Conservation (phyloP, 2,797 vertebrate genomes). For the Iguana delicatissima region DNA sequence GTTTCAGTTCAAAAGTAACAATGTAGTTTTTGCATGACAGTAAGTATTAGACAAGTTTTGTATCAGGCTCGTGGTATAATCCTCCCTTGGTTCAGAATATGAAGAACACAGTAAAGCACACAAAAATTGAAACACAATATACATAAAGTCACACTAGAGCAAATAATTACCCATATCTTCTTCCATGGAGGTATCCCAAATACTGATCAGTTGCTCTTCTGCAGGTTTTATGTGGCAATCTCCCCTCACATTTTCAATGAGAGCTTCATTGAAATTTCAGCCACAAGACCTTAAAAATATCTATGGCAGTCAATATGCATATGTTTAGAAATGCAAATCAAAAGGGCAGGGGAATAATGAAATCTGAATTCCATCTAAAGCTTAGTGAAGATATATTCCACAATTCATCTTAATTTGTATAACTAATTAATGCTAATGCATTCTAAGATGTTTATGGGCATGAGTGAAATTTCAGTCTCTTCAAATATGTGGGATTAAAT, state of each 20-base stretch:
- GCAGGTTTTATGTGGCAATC: background rate
- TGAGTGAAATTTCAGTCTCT: background rate
- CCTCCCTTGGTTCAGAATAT: no score
- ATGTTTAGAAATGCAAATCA: background rate
- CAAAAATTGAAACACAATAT: no score
- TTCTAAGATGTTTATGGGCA: background rate
- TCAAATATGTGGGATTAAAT: background rate
- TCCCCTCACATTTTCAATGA: background rate
- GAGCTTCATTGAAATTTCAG: background rate
- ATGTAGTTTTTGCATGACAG: no score
- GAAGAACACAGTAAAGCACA: no score
- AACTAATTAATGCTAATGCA: background rate
- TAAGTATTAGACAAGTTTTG: no score
- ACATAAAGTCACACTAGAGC: no score
- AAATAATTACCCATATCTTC: no score
- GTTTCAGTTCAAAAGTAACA: background rate
- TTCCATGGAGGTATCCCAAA: no score
- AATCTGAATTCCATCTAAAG: background rate
- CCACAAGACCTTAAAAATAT: background rate
- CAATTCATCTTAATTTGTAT: conserved; percentile 1
- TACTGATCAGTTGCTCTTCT: background rate
- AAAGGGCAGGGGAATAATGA: background rate
- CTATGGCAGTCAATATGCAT: background rate
- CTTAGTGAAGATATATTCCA: background rate
- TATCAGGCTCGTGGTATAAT: no score